phyloP scores from a whole-genome alignment of 2,888 invertebrate genomes.

The Meghimatium bilineatum region DNA sequence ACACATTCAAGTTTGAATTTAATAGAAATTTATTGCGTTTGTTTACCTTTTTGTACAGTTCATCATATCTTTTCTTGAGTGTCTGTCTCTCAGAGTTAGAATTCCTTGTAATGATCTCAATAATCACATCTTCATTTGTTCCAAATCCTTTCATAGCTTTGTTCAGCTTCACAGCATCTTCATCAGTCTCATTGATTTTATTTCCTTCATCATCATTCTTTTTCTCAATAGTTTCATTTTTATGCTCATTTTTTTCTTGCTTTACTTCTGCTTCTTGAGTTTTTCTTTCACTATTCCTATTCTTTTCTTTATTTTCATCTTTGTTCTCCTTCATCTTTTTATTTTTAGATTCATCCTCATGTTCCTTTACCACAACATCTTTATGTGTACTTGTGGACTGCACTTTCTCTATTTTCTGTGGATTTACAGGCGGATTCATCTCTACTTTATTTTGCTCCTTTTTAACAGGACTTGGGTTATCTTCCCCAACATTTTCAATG shows the following conservation, averaged over 20 bases:
- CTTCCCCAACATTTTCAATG: slow-evolving; percentile 57
- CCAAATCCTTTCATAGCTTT: slow-evolving; percentile 67
- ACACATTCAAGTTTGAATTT: not conserved
- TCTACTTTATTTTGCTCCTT: not conserved
- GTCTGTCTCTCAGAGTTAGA: slow-evolving; percentile 70
- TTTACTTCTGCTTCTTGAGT: not conserved
- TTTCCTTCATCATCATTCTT: slow-evolving; percentile 19
- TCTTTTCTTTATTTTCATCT: not conserved
- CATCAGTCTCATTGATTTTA: slow-evolving; percentile 50
- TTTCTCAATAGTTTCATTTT: not conserved
- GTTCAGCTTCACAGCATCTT: slow-evolving; percentile 65
- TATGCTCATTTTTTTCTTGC: not conserved
- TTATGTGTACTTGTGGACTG: slow-evolving; percentile 60
- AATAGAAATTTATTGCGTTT: not conserved
- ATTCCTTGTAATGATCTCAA: slow-evolving; percentile 64
- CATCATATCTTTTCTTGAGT: slow-evolving; percentile 57
- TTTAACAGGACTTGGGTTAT: slow-evolving; percentile 5
- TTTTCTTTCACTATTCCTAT: not conserved
- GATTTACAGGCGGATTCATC: slow-evolving; percentile 53
- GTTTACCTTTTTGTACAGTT: slow-evolving; percentile 34
- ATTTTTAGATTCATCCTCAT: not conserved
- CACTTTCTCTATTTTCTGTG: slow-evolving; percentile 52
- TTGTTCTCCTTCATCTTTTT: slow-evolving; percentile 18
- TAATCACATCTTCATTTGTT: slow-evolving; percentile 66
- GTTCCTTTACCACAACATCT: slow-evolving; percentile 20